Percentiles rank a stretch among this genome's conserved stretches.
phyloP scores from a whole-genome alignment of 1,140 invertebrate genomes.

The Drosophila parvula region DNA sequence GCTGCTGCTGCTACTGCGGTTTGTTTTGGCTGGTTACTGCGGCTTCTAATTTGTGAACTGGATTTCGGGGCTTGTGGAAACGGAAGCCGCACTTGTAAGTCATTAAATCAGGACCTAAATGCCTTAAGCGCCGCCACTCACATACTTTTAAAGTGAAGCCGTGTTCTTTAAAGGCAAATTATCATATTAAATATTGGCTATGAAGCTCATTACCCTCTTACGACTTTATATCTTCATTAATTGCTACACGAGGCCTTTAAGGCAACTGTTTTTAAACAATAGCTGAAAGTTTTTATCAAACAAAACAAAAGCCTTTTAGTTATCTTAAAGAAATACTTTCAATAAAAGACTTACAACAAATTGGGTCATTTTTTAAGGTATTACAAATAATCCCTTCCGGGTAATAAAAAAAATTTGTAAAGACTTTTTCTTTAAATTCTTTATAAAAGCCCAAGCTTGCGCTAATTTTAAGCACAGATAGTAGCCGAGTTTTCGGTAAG shows the following conservation, averaged over 20 bases:
- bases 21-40: slow-evolving; percentile 57
- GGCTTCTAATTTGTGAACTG: slow-evolving; percentile 72
- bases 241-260: not conserved
- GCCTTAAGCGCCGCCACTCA: not conserved
- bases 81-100: slow-evolving; percentile 47
- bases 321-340: not conserved
- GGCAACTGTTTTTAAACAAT: slow-evolving; percentile 6
- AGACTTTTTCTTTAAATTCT: not conserved
- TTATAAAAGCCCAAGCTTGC: slow-evolving; percentile 41
- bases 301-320: slow-evolving; percentile 15
- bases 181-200: not conserved
- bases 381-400: slow-evolving; percentile 21
- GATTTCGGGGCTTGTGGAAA: slow-evolving; percentile 47
- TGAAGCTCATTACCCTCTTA: slow-evolving; percentile 10
- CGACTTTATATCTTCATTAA: slow-evolving; percentile 5
- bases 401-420: not conserved
- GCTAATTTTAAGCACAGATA: slow-evolving; percentile 15
- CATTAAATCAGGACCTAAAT: slow-evolving; percentile 59
- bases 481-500: not conserved
- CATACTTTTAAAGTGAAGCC: slow-evolving; percentile 1
- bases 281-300: not conserved
- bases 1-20: slow-evolving; percentile 40
- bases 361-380: slow-evolving; percentile 26
- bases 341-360: not conserved
- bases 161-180: no score